Percentiles rank a stretch among this genome's conserved stretches.
phyloP scores from a whole-genome alignment of 2,888 invertebrate species.

The Balanococcus diminutus region DNA sequence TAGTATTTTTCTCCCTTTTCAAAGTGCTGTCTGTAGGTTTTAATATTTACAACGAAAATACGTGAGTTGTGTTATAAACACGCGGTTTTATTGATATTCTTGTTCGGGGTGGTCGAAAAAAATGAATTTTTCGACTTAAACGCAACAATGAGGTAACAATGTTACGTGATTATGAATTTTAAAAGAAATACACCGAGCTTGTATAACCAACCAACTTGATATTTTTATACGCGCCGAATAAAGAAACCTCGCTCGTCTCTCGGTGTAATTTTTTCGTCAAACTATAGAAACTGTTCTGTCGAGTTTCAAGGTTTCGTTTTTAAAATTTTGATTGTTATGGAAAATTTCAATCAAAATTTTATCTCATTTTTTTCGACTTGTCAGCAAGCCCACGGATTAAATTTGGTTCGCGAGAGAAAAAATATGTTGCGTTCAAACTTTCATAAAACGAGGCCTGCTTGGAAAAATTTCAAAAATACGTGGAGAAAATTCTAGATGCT shows the following conservation, averaged over 20 bases:
- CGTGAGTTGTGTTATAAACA: neutral
- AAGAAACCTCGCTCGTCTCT: too few relatives aligned
- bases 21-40: neutral
- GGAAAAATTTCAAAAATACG: neutral
- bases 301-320: neutral
- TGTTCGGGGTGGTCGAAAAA: neutral
- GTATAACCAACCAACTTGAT: neutral
- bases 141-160: neutral
- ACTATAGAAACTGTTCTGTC: too few relatives aligned
- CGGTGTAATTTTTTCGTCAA: neutral
- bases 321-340: neutral
- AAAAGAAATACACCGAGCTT: neutral
- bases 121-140: neutral
- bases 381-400: neutral
- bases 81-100: neutral
- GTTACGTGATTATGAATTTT: constrained; percentile 17
- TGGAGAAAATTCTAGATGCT: too few relatives aligned
- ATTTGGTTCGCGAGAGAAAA: too few relatives aligned
- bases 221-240: neutral
- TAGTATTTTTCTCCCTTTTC: neutral
- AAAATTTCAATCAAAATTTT: neutral
- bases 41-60: constrained; percentile 14
- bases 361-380: neutral
- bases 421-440: too few relatives aligned
- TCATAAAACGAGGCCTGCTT: neutral